A percentile compares a stretch with the other conserved stretches of the same genome.
Conservation (phyloP, 2,113 vertebrate genomes). For the Sarotherodon lohbergeri region DNA sequence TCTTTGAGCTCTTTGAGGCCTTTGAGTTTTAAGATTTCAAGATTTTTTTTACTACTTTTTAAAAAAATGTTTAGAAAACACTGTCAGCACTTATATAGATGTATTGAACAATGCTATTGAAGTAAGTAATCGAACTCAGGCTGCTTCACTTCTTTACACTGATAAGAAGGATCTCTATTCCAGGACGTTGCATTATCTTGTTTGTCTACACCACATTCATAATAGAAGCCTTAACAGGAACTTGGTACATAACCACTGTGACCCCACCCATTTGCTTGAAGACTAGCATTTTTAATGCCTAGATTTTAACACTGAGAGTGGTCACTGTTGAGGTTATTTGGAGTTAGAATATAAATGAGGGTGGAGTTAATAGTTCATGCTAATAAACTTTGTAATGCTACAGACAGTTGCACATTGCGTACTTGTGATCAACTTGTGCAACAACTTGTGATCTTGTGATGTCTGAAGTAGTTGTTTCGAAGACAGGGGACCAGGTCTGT, state of each 20-base stretch:
- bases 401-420: not conserved
- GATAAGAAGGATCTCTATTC: not conserved
- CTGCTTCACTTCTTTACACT: not conserved
- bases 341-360: not conserved
- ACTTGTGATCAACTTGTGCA: not conserved
- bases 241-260: not conserved
- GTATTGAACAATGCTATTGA: not conserved
- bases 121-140: not conserved
- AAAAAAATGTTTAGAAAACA: not conserved
- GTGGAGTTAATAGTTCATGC: not conserved
- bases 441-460: not conserved
- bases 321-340: not conserved
- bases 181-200: not conserved
- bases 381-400: not conserved
- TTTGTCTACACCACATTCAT: not conserved
- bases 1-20: not conserved
- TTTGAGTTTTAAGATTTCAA: not conserved
- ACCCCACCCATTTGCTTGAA: not conserved
- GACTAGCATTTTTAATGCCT: not conserved
- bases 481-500: not conserved
- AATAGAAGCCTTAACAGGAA: not conserved
- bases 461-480: not conserved
- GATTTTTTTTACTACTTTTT: not conserved
- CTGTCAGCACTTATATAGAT: not conserved
- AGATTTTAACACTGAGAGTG: not conserved